Base-by-base conservation (phyloP, 2,888 invertebrate genomes). In the Drosophila sordidapex region DNA sequence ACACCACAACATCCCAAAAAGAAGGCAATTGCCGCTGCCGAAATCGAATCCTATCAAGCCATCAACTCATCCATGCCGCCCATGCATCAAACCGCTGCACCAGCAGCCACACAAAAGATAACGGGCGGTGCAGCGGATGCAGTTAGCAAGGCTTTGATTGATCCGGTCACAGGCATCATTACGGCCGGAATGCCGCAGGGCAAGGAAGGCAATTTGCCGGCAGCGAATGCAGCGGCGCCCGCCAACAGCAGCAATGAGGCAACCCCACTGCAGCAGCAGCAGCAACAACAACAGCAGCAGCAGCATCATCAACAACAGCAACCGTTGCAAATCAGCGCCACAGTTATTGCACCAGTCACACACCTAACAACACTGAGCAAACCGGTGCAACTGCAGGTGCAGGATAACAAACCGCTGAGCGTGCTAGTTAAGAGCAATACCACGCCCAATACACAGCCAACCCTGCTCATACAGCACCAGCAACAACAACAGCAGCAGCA, bases 121-220 rank as follows among this genome's bases (percentile, higher is more conserved):
- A 90, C 90, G 0, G 89, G 89, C 4, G 91, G 91, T 18, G 93
- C 93, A 40, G 93, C 94, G 13, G 96, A 96, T 84, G 95, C 96
- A 0, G 83, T 90, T 2, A 92, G 86, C 72, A 92, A 91, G 54
- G 95, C 95, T 5, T 91, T 96, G 25, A 96, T 96, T 51, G 96
- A 96, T 92, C 96, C 96, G 0, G 96, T 96, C 0, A 96, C 96
- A 0, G 96, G 96, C 3, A 93, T 96, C 81, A 93, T 96, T 38
- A 95, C 95, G 66, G 95, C 95, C 0, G 95, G 96, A 29, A 94
- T 94, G 95, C 84, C 90, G 0, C 96, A 96, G 82, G 95, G 95
- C 56, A 96, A 96, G 87, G 96, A 96, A 88, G 90, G 92, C 5
- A 92, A 90, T 60, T 66, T 92, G 40, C 92, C 92, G 8, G 89